A percentile compares a stretch with the other conserved stretches of the same genome.
phyloP scores from a whole-genome alignment of 1,140 invertebrate species.

The Laupala kohalensis region DNA sequence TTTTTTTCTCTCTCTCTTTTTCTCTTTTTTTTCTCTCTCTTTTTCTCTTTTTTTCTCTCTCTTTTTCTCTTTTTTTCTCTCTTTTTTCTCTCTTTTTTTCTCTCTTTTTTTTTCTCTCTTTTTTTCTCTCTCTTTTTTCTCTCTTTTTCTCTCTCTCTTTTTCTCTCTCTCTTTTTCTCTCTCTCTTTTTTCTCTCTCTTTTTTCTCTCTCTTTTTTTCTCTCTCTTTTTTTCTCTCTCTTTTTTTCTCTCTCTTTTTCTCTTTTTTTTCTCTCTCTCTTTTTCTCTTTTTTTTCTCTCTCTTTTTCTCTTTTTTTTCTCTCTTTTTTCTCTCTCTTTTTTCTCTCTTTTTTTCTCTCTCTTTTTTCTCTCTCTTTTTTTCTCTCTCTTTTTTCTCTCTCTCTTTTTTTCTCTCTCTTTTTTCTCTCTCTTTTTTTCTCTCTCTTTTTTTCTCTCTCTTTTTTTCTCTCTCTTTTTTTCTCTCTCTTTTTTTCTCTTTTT shows the following conservation, averaged over 20 bases:
- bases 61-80: not conserved
- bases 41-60: not conserved
- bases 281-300: not conserved
- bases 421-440: not conserved
- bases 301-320: not conserved
- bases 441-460: not conserved
- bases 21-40: not conserved
- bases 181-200: not conserved
- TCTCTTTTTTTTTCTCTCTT: not conserved
- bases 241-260: not conserved
- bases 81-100: not conserved
- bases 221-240: not conserved
- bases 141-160: not conserved
- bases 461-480: not conserved
- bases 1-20: not conserved
- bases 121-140: not conserved
- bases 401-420: not conserved
- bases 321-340: not conserved
- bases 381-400: not conserved
- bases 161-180: not conserved
- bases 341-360: not conserved
- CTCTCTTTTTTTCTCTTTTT: not conserved
- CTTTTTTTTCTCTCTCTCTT: not conserved
- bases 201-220: not conserved
- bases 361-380: slow-evolving; percentile 4